phyloP scores from a whole-genome alignment of 2,797 vertebrate species.

The Liasis olivaceus region DNA sequence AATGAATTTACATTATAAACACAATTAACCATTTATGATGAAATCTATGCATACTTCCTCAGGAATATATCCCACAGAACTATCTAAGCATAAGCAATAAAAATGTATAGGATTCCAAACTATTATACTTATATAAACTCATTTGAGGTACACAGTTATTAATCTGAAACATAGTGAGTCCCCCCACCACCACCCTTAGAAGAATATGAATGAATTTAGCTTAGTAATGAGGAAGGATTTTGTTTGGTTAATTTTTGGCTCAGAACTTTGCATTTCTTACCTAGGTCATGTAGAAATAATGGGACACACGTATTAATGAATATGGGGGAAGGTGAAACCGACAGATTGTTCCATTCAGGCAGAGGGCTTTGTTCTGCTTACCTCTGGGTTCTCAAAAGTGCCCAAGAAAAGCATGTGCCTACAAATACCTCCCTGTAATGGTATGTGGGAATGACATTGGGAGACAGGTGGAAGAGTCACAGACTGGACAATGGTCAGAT shows the following conservation, averaged over 20 bases:
- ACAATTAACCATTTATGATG: not conserved
- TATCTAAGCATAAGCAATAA: not conserved
- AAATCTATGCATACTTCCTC: not conserved
- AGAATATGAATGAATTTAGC: not conserved
- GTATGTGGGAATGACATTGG: not conserved
- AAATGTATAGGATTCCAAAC: not conserved
- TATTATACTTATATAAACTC: not conserved
- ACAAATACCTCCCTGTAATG: not conserved
- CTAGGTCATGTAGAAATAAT: not conserved
- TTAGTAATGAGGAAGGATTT: not conserved
- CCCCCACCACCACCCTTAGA: not conserved
- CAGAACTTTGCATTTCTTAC: not conserved
- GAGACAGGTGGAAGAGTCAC: not conserved
- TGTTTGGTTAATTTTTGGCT: not conserved
- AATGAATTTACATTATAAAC: conserved; percentile 15
- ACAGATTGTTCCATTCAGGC: not conserved
- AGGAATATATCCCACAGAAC: not conserved
- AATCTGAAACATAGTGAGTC: not conserved
- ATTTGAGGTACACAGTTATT: not conserved
- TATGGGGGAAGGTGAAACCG: not conserved
- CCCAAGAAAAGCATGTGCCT: not conserved
- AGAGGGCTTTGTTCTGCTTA: not conserved
- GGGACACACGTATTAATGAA: not conserved
- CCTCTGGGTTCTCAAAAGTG: not conserved
- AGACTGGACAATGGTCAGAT: not conserved